Evolutionary conservation across 2,888 invertebrate genomes (phyloP).

Genomic region (Protodeltote pygarga): DNA sequence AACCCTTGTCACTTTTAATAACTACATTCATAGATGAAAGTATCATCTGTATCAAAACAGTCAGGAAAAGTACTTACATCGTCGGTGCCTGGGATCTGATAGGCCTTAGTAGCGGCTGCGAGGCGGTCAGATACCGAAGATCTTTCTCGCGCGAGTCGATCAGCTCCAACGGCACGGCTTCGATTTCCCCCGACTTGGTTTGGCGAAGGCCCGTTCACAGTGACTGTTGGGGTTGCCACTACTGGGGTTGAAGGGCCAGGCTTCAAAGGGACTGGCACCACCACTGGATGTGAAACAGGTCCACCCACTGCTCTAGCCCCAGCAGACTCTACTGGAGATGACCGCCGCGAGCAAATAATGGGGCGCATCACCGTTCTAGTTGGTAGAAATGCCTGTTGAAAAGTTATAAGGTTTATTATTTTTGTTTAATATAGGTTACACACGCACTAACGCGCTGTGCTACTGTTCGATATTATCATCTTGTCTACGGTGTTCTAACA

Average conservation of each 20-base stretch:
- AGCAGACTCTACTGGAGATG: constrained; percentile 37
- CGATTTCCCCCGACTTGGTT: constrained; percentile 43
- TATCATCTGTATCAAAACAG: too few relatives aligned
- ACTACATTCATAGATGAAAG: too few relatives aligned
- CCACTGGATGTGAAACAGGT: constrained; percentile 22
- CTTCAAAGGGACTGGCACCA: not conserved
- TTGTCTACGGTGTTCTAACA: too few relatives aligned
- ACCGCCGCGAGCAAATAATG: constrained; percentile 12
- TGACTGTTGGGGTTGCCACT: constrained; percentile 2
- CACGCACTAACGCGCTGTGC: not conserved
- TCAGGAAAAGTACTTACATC: constrained; percentile 60
- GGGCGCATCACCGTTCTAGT: constrained; percentile 6
- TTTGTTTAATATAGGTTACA: too few relatives aligned
- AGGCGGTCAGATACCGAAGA: constrained; percentile 48
- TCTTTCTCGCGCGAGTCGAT: constrained; percentile 36
- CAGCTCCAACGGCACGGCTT: constrained; percentile 53
- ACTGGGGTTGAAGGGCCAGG: constrained; percentile 5
- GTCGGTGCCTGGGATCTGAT: constrained; percentile 57
- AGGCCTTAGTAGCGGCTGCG: constrained; percentile 23
- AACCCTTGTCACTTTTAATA: too few relatives aligned
- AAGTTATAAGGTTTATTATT: too few relatives aligned
- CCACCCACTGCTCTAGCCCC: constrained; percentile 38
- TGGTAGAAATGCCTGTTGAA: constrained; percentile 20
- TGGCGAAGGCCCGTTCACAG: constrained; percentile 17
- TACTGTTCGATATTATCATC: too few relatives aligned